Percentiles rank a stretch among this genome's conserved stretches.
Conservation (phyloP, 1,140 invertebrate genomes). For the Nymphalis io region DNA sequence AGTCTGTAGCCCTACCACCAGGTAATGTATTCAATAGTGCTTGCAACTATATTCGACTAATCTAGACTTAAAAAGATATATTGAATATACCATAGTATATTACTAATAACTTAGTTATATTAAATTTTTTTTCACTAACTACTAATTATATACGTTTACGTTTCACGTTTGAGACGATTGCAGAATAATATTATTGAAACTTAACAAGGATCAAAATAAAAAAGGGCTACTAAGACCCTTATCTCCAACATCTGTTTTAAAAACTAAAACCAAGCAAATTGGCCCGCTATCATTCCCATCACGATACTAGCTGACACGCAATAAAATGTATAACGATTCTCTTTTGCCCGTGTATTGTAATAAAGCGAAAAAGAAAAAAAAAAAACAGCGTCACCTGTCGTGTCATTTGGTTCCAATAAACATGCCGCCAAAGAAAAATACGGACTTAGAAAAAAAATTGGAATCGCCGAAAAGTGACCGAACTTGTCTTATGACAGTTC, state of each 20-base stretch:
- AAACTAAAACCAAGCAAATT: conserved; percentile 68
- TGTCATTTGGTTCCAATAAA: conserved; percentile 79
- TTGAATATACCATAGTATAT: no score
- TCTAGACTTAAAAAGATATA: no score
- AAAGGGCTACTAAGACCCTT: conserved; percentile 19
- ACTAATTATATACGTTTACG: no score
- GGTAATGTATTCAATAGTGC: no score
- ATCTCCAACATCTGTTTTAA: conserved; percentile 65
- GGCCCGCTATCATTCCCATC: conserved; percentile 57
- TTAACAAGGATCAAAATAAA: not conserved
- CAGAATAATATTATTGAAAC: not conserved
- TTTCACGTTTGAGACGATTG: no score
- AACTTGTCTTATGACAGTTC: conserved; percentile 63
- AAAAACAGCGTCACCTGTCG: conserved; percentile 75
- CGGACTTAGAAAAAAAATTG: conserved; percentile 66
- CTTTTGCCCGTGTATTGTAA: conserved; percentile 51
- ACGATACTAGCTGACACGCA: conserved; percentile 61
- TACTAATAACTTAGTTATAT: no score
- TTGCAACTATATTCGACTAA: no score
- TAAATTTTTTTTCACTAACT: no score
- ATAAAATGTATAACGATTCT: conserved; percentile 77
- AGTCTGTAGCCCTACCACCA: no score
- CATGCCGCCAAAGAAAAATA: conserved; percentile 75
- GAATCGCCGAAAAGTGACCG: conserved; percentile 69
- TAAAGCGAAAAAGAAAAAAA: conserved; percentile 46